Percentiles rank a stretch among this genome's conserved stretches.
phyloP scores from a whole-genome alignment of 92 coral and sea anemone genomes.

The Montipora capitata region DNA sequence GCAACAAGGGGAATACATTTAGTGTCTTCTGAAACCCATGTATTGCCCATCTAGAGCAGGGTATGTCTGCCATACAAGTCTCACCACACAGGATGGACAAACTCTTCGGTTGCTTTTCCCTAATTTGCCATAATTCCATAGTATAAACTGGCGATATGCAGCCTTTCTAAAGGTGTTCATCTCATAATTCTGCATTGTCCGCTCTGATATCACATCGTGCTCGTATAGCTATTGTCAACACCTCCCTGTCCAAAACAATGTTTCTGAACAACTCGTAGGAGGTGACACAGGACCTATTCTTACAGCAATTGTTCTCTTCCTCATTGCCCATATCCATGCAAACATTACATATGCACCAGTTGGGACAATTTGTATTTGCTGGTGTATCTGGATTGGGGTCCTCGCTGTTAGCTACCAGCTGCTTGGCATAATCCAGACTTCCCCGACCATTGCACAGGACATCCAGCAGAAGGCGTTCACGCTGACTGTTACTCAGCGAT shows the following conservation, averaged over 20 bases:
- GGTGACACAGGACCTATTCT: constrained; percentile 8
- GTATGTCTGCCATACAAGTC: constrained; percentile 32
- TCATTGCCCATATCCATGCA: constrained; percentile 42
- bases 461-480: neutral
- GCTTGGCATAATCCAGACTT: constrained; percentile 65
- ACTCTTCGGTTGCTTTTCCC: constrained; percentile 73
- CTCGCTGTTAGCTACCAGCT: neutral
- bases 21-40: constrained; percentile 67
- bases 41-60: constrained; percentile 57
- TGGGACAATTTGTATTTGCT: constrained; percentile 18
- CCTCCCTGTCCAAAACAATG: constrained; percentile 54
- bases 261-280: constrained; percentile 57
- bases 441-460: constrained; percentile 66
- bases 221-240: constrained; percentile 60
- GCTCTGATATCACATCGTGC: constrained; percentile 77
- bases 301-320: constrained; percentile 63
- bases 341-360: constrained; percentile 76
- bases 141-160: neutral
- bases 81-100: constrained; percentile 68
- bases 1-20: neutral
- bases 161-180: constrained; percentile 66
- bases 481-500: neutral
- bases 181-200: constrained; percentile 57
- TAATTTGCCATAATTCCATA: constrained; percentile 66
- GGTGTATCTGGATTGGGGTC: neutral